These are phyloP conservation scores for Stenotaenia linearis DNA, from an alignment of 2,888 invertebrate genomes.

Conservation along the genomic window DNA sequence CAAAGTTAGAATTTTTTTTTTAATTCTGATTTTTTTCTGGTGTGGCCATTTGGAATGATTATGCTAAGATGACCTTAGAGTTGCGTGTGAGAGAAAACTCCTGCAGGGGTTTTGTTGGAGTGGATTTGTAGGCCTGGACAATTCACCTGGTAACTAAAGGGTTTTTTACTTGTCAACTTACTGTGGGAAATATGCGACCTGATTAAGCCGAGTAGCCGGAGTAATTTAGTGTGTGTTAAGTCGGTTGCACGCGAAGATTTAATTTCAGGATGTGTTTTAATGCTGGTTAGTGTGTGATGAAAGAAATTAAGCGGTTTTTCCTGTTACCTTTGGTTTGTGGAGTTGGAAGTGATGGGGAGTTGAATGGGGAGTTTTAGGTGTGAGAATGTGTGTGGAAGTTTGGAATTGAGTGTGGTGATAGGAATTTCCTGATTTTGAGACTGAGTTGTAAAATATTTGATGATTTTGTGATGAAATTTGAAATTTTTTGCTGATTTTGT, in stretches of 20 bases:
- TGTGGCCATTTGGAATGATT: background rate
- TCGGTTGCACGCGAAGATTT: background rate
- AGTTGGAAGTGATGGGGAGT: too few species aligned
- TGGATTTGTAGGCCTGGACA: background rate
- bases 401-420: too few species aligned
- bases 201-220: background rate
- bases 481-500: too few species aligned
- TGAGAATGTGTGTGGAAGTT: too few species aligned
- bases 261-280: background rate
- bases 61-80: slow-evolving; percentile 1
- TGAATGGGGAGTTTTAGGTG: too few species aligned
- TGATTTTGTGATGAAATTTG: too few species aligned
- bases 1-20: background rate
- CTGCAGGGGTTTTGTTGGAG: background rate
- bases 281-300: too few species aligned
- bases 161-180: background rate
- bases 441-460: too few species aligned
- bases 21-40: background rate
- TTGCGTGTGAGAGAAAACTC: background rate
- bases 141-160: background rate
- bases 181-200: slow-evolving; percentile 15
- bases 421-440: too few species aligned
- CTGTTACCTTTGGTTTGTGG: background rate
- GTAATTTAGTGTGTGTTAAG: background rate
- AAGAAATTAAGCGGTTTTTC: background rate